Base-by-base conservation (phyloP, 2,797 vertebrate species). In the Sebastes melanostomus region DNA sequence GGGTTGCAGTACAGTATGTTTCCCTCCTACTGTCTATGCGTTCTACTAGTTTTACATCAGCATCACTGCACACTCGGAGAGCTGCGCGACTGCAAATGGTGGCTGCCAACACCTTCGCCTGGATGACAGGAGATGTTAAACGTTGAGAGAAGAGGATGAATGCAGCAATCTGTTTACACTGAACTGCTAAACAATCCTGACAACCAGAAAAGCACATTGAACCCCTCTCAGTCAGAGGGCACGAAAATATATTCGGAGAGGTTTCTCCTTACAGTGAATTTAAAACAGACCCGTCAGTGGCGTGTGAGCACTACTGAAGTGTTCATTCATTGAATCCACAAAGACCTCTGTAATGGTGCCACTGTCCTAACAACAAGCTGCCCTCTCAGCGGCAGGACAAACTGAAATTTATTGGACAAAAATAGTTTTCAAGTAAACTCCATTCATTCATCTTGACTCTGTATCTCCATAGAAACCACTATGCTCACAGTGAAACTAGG, bases 61-160 rank as follows among this genome's bases (percentile, higher is more conserved):
- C 68, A 54, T 27, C n/a, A 9, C 67, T 73, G 38, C 63, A 52
- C 66, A 55, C 27, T 74, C 38, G 20, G 84, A 62, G 52, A 69
- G 72, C 67, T 67, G 71, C 66, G 27, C 22, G 2, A 38, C 77
- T 79, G 32, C 67, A 83, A 85, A 81, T 34, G 61, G 30, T 55
- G 69, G 30, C 56, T 27, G 67, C 72, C 80, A 74, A 72, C 85
- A 85, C 66, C 72, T 87, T 76, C 18, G 20, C 30, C 69, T 62
- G 79, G 63, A 70, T 78, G 84, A 83, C 84, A 77, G 68, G 66
- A 78, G 81, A 83, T 72, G 76, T 75, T 84, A 86, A 86, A 83
- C 50, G 73, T 72, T 70, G 68, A 83, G 73, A 56, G 59, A 77
- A 59, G 29, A 61, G 69, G 36, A 72, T 61, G 69, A 81, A 71